Conservation (phyloP, 2,888 invertebrate genomes). For the Dryobota labecula region DNA sequence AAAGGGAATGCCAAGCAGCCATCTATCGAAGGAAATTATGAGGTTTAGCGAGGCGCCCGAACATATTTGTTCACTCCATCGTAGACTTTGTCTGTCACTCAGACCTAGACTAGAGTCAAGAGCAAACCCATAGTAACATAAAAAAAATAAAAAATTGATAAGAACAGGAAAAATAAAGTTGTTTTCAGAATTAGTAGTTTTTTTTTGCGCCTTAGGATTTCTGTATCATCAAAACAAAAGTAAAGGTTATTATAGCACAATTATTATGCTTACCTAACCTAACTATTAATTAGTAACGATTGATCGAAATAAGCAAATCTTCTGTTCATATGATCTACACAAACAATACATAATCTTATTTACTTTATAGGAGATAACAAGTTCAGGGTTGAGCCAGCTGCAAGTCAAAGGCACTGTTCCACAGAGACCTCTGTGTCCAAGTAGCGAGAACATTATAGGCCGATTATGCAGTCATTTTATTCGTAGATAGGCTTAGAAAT, state of each 20-base stretch:
- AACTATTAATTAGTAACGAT: neutral
- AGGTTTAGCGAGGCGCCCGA: too few species aligned
- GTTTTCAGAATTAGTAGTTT: neutral
- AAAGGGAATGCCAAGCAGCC: too few species aligned
- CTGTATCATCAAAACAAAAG: neutral
- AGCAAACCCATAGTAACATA: too few species aligned
- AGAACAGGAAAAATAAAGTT: neutral
- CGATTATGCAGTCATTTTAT: neutral
- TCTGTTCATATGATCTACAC: neutral
- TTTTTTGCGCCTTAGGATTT: neutral
- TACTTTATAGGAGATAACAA: conserved; percentile 22
- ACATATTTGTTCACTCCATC: too few species aligned
- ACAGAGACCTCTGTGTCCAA: neutral
- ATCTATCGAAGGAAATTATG: too few species aligned
- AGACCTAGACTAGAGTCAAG: too few species aligned
- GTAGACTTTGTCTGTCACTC: too few species aligned
- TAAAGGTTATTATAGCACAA: neutral
- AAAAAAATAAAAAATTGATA: too few species aligned
- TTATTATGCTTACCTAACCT: neutral
- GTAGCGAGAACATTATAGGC: neutral
- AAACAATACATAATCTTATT: conserved; percentile 25
- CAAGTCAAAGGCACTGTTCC: neutral
- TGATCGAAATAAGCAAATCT: neutral
- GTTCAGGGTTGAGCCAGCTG: conserved; percentile 20
- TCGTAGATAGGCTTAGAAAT: neutral